Evolutionary conservation across 2,888 invertebrate species (phyloP), one percentile per base, ranked within the genome.

Genomic region (Rhabditoides inermis): DNA sequence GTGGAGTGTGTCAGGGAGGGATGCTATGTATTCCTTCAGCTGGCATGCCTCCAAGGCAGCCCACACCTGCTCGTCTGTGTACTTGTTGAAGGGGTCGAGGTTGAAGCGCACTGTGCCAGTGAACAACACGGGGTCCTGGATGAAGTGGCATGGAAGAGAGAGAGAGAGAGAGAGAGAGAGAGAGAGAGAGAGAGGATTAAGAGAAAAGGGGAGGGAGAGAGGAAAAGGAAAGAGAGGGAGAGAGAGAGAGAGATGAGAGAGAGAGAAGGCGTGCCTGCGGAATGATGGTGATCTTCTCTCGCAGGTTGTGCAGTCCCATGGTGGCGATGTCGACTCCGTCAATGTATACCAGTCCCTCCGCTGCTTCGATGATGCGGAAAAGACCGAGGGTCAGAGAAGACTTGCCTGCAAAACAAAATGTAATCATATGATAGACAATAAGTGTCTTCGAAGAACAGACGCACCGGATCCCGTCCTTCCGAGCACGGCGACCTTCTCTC

Each of bases 21-120:
- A 42, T 78, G 85, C 82, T 4, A 90, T 87, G 77, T 90, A 92
- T 6, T 81, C 65, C 78, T 88, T 88, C 51, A 94, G 83, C 81
- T 94, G 90, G 1, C 91, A 88, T 73, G 88, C 85, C 68, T 90
- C 88, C 40, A 94, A 78, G 26, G 89, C 86, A 47, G 82, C 82
- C 92, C 92, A 94, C 39, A 94, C 78, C 50, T 88, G 85, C 0
- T 85, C 85, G 71, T 94, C 92, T 1, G 82, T 79, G 78, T 86
- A 84, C 2, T 78, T 77, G 66, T 84, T 82, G 79, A 91, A 89
- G 2, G 94, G 94, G 81, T 94, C 94, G 58, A 94, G 82, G 81
- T 94, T 94, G 80, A 88, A 83, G 46, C 92, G 83, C 66, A 94
- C 80, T 3, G 86, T 85, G 45, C 92, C 92, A 22, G 79, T 67